phyloP scores from a whole-genome alignment of 2,888 invertebrate genomes.

The Balanococcus diminutus region DNA sequence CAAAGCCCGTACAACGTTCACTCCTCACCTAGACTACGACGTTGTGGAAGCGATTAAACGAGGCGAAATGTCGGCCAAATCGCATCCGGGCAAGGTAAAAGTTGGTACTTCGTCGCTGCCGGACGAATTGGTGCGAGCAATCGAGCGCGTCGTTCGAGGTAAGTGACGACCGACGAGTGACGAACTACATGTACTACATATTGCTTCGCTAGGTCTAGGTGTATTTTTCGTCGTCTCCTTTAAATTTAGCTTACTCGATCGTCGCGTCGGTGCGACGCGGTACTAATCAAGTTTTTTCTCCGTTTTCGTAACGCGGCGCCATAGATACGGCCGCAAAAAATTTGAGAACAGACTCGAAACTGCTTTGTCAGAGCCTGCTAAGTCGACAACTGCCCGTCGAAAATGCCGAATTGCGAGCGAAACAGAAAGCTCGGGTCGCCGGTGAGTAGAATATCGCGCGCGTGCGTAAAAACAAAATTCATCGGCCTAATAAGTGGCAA shows the following conservation, averaged over 20 bases:
- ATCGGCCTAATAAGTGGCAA: background rate
- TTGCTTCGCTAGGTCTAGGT: background rate
- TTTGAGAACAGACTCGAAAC: slow-evolving; percentile 65
- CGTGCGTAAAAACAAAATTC: background rate
- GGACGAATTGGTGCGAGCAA: slow-evolving; percentile 66
- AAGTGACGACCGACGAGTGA: slow-evolving; percentile 54
- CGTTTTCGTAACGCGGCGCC: slow-evolving; percentile 60
- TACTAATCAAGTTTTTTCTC: too few species aligned
- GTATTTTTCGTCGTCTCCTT: slow-evolving; percentile 48
- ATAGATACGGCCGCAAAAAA: slow-evolving; percentile 68
- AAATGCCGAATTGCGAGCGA: slow-evolving; percentile 63
- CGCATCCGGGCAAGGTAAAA: slow-evolving; percentile 75
- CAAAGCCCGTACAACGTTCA: slow-evolving; percentile 48
- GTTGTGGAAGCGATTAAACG: slow-evolving; percentile 61
- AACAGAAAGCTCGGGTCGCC: slow-evolving; percentile 61
- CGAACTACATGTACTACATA: background rate
- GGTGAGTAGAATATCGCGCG: background rate
- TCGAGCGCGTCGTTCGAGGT: slow-evolving; percentile 66
- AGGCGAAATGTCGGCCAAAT: slow-evolving; percentile 68
- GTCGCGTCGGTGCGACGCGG: too few species aligned
- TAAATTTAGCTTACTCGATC: too few species aligned
- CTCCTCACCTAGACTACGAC: slow-evolving; percentile 58
- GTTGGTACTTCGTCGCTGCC: slow-evolving; percentile 68
- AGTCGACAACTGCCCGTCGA: slow-evolving; percentile 73
- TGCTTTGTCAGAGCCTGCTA: slow-evolving; percentile 68